A percentile compares a stretch with the other conserved stretches of the same genome.
phyloP scores from a whole-genome alignment of 2,797 vertebrate species.

The Atherinosoma microstoma region DNA sequence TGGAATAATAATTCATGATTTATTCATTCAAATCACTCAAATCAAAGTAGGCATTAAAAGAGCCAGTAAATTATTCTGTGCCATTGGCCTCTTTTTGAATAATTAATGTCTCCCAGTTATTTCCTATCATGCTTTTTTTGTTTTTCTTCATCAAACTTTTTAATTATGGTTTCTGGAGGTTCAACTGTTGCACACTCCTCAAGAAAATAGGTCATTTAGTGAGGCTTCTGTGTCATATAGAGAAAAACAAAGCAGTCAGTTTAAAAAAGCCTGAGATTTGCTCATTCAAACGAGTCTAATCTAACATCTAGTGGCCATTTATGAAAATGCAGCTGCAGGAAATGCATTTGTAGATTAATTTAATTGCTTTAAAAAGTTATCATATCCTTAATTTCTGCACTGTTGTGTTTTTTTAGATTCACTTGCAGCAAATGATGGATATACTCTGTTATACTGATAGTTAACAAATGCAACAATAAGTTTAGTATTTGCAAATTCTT shows the following conservation, averaged over 20 bases:
- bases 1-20: constrained; percentile 14
- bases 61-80: background rate
- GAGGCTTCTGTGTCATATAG: background rate
- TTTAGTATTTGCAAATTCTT: background rate
- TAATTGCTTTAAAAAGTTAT: background rate
- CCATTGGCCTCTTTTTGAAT: constrained; percentile 4
- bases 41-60: constrained; percentile 22
- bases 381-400: background rate
- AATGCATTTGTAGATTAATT: background rate
- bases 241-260: background rate
- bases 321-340: background rate
- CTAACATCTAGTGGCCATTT: background rate
- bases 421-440: background rate
- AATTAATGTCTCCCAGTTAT: constrained; percentile 2
- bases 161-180: background rate
- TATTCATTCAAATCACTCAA: constrained; percentile 13
- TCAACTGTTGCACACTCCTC: background rate
- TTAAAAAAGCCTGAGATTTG: background rate
- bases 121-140: background rate
- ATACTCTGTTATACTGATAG: background rate
- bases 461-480: background rate
- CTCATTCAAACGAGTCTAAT: background rate
- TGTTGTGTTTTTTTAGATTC: background rate
- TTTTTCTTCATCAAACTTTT: constrained; percentile 1
- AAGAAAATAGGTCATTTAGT: background rate